phyloP scores from a whole-genome alignment of 2,113 vertebrate genomes.

The Orycteropus afer region DNA sequence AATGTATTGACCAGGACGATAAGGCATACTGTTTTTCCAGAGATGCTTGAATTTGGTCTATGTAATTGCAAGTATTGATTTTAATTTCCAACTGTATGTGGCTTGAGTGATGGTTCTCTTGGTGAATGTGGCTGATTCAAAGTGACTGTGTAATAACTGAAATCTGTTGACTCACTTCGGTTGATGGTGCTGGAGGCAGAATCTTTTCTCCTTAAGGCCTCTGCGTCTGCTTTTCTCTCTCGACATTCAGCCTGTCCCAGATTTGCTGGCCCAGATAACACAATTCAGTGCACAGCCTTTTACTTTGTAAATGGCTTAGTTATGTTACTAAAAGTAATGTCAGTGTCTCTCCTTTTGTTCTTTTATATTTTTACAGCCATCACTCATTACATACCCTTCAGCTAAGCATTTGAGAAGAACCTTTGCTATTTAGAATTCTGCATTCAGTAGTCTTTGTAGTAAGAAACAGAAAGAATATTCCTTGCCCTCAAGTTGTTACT shows the following conservation, averaged over 20 bases:
- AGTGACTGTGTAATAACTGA: neutral
- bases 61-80: neutral
- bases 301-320: neutral
- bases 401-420: neutral
- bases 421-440: neutral
- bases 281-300: neutral
- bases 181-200: neutral
- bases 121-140: neutral
- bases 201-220: neutral
- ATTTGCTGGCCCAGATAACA: constrained; percentile 44
- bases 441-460: neutral
- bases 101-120: neutral
- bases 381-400: neutral
- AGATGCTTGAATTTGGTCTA: neutral
- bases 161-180: neutral
- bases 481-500: neutral
- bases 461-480: constrained; percentile 14
- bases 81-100: neutral
- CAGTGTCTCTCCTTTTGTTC: constrained; percentile 29
- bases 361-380: neutral
- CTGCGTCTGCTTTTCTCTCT: neutral
- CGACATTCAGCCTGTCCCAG: neutral
- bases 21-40: neutral
- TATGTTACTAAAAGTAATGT: neutral
- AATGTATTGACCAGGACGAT: neutral